Percentiles rank a stretch among this genome's conserved stretches.
These are phyloP conservation scores for Anodontia alba DNA, from an alignment of 2,888 invertebrate species.

Conservation along the genomic window DNA sequence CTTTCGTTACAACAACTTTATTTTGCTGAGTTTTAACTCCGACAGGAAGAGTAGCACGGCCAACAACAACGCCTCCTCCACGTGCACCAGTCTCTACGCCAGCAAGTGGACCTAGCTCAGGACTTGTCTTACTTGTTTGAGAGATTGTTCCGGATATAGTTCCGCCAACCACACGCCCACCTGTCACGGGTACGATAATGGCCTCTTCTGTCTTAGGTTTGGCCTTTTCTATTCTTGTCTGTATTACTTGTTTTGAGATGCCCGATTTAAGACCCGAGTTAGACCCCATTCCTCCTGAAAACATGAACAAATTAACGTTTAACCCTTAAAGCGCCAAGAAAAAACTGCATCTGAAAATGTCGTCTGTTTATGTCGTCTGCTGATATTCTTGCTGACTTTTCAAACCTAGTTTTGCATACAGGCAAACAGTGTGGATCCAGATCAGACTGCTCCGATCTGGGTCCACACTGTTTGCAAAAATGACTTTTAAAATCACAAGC, in stretches of 20 bases:
- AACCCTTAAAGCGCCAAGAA: too few relatives aligned
- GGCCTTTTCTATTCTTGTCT: conserved; percentile 4
- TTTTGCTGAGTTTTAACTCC: neutral
- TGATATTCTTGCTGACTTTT: too few relatives aligned
- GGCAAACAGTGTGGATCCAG: too few relatives aligned
- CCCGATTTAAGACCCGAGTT: conserved; percentile 21
- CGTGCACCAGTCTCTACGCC: neutral
- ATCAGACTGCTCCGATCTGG: too few relatives aligned
- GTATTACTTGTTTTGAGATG: neutral
- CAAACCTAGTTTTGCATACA: too few relatives aligned
- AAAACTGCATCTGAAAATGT: too few relatives aligned
- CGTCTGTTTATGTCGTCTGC: too few relatives aligned
- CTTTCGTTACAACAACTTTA: neutral
- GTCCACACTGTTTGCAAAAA: too few relatives aligned
- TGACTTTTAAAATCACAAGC: too few relatives aligned
- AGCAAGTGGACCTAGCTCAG: neutral
- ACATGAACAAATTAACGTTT: too few relatives aligned
- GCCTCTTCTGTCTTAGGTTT: neutral
- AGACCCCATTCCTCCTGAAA: conserved; percentile 39
- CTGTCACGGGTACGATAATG: conserved; percentile 22
- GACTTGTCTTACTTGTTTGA: neutral
- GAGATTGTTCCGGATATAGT: conserved; percentile 18
- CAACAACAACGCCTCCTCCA: neutral
- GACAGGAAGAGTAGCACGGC: neutral
- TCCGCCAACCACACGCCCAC: conserved; percentile 59